A percentile compares a stretch with the other conserved stretches of the same genome.
These are phyloP conservation scores for Archips crataeganus DNA, from an alignment of 2,888 invertebrate species.

Conservation along the genomic window DNA sequence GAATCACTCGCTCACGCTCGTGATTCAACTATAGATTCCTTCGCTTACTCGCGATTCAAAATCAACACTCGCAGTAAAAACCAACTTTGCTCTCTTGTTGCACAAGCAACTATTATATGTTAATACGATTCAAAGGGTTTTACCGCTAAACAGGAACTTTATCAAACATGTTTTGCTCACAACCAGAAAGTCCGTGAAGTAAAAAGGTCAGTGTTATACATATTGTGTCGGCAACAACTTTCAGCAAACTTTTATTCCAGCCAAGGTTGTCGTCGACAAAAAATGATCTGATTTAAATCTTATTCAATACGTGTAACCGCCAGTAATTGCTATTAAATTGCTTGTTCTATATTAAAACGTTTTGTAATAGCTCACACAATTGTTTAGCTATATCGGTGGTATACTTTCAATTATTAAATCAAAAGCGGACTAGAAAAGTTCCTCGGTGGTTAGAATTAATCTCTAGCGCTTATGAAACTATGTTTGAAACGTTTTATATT, in stretches of 20 bases:
- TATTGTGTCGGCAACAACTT: constrained; percentile 35
- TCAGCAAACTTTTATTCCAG: constrained; percentile 38
- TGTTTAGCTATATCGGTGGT: constrained; percentile 15
- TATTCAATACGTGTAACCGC: constrained; percentile 37
- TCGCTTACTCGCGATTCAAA: too few species aligned
- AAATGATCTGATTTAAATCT: constrained; percentile 36
- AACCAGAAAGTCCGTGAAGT: constrained; percentile 21
- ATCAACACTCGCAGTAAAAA: too few species aligned
- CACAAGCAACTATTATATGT: too few species aligned
- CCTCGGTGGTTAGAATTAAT: not conserved
- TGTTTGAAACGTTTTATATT: too few species aligned
- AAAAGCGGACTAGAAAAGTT: not conserved
- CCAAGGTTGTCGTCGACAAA: constrained; percentile 37
- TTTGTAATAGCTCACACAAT: constrained; percentile 34
- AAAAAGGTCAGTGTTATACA: constrained; percentile 33
- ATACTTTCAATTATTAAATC: constrained; percentile 9
- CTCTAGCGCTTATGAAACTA: not conserved
- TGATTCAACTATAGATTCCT: too few species aligned
- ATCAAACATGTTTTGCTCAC: constrained; percentile 13
- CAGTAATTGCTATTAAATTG: constrained; percentile 40
- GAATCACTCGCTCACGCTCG: too few species aligned
- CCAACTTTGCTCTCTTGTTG: too few species aligned
- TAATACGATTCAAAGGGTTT: constrained; percentile 1
- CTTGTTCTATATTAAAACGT: constrained; percentile 33
- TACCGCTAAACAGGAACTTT: constrained; percentile 15